Conservation (phyloP, 2,888 invertebrate genomes). For the Callosobruchus maculatus region DNA sequence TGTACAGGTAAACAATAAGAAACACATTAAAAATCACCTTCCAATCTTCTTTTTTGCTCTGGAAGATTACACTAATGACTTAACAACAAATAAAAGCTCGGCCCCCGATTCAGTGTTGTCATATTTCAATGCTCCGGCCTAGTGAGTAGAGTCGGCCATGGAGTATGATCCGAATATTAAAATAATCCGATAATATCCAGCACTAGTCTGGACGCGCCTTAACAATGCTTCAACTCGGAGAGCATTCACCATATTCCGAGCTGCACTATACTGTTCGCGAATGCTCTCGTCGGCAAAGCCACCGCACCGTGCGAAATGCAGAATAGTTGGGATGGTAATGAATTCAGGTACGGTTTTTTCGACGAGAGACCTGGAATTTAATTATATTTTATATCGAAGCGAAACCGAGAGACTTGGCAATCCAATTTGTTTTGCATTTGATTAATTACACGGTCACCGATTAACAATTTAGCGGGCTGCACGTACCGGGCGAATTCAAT, state of each 20-base stretch:
- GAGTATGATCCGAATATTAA: too few species aligned
- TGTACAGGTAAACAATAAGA: too few species aligned
- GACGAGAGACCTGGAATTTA: conserved; percentile 5
- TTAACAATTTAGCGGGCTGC: conserved; percentile 12
- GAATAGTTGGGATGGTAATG: neutral
- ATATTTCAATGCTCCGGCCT: too few species aligned
- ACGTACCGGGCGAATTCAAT: conserved; percentile 9
- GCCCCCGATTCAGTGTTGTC: too few species aligned
- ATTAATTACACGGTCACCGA: conserved; percentile 16
- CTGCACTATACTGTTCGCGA: neutral
- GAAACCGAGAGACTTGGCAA: conserved; percentile 7
- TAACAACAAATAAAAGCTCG: too few species aligned
- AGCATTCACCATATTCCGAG: neutral
- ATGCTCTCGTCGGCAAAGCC: neutral
- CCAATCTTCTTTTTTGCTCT: too few species aligned
- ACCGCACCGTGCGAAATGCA: neutral
- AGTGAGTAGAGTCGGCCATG: too few species aligned
- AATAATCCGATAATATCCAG: too few species aligned
- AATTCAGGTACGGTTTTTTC: neutral
- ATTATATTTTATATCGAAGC: conserved; percentile 6
- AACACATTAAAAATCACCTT: too few species aligned
- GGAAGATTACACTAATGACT: too few species aligned
- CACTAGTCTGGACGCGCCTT: too few species aligned
- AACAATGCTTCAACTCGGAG: too few species aligned
- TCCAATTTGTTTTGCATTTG: conserved; percentile 17